phyloP scores from a whole-genome alignment of 2,797 vertebrate genomes.

The Ctenochaetus hawaiiensis region DNA sequence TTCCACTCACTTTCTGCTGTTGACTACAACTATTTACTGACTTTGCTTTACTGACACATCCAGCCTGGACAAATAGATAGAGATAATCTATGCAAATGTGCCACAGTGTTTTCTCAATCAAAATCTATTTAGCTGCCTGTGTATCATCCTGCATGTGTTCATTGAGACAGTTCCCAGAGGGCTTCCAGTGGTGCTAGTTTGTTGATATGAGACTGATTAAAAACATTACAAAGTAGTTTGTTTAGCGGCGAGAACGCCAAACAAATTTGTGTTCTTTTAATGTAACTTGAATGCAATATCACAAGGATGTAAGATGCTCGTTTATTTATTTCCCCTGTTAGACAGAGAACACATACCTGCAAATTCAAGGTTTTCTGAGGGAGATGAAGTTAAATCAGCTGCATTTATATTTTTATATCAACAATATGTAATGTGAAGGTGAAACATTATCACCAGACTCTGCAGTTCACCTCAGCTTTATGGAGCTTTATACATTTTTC shows the following conservation, averaged over 20 bases:
- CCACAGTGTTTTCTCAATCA: conserved; percentile 76
- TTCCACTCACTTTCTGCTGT: conserved; percentile 29
- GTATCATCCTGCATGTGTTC: conserved; percentile 68
- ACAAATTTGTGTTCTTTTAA: conserved; percentile 69
- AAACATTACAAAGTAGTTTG: conserved; percentile 71
- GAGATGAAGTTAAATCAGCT: not conserved
- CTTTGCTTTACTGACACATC: conserved; percentile 65
- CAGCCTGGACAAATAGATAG: conserved; percentile 80
- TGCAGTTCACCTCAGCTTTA: conserved; percentile 11
- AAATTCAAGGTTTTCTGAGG: not conserved
- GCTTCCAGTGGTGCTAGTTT: conserved; percentile 48
- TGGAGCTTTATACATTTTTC: not conserved
- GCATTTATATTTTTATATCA: not conserved
- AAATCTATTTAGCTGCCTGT: conserved; percentile 73
- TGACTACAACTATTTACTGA: conserved; percentile 68
- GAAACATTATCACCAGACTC: not conserved
- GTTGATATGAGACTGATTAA: conserved; percentile 75
- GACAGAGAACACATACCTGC: not conserved
- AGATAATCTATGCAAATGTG: conserved; percentile 80
- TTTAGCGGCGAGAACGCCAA: conserved; percentile 48
- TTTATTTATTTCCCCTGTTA: conserved; percentile 31
- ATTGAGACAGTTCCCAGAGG: conserved; percentile 68
- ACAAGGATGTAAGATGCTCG: conserved; percentile 14
- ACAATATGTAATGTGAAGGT: not conserved
- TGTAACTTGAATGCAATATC: conserved; percentile 29